Percentiles rank a stretch among this genome's conserved stretches.
Conservation (phyloP, 1,140 invertebrate species). For the Platyscapa corneri region DNA sequence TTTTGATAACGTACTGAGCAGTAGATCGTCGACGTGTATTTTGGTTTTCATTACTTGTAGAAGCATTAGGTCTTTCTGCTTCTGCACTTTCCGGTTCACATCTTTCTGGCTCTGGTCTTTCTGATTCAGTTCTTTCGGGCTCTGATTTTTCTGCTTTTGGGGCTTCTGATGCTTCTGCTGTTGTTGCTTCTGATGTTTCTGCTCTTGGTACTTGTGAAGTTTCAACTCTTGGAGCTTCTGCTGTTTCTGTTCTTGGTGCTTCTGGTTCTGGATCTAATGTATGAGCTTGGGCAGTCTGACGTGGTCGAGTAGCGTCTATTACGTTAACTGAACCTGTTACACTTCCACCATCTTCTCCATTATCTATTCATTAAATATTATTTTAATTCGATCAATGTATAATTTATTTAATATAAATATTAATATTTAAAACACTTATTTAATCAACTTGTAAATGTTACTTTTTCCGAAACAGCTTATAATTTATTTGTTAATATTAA, state of each 20-base stretch:
- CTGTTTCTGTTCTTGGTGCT: not conserved
- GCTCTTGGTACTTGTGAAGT: not conserved
- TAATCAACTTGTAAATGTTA: no score
- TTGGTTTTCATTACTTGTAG: conserved; percentile 38
- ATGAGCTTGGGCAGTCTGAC: not conserved
- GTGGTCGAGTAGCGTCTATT: conserved; percentile 28
- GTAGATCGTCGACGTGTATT: conserved; percentile 29
- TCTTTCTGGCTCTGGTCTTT: conserved; percentile 3
- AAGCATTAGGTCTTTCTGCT: conserved; percentile 32
- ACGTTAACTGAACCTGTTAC: conserved; percentile 19
- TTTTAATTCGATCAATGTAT: no score
- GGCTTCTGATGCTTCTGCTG: not conserved
- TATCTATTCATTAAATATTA: not conserved
- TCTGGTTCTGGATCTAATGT: not conserved
- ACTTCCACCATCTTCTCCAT: conserved; percentile 22
- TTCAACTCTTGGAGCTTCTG: not conserved
- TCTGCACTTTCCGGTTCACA: conserved; percentile 6
- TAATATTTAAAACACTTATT: no score
- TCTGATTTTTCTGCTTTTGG: not conserved
- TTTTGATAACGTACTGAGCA: conserved; percentile 33
- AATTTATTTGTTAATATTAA: no score
- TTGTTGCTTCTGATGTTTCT: not conserved
- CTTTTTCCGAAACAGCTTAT: no score
- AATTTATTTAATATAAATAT: no score
- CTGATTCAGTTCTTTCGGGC: not conserved